A percentile compares a stretch with the other conserved stretches of the same genome.
Conservation (phyloP, 2,113 vertebrate genomes). For the Crotalus tigris region DNA sequence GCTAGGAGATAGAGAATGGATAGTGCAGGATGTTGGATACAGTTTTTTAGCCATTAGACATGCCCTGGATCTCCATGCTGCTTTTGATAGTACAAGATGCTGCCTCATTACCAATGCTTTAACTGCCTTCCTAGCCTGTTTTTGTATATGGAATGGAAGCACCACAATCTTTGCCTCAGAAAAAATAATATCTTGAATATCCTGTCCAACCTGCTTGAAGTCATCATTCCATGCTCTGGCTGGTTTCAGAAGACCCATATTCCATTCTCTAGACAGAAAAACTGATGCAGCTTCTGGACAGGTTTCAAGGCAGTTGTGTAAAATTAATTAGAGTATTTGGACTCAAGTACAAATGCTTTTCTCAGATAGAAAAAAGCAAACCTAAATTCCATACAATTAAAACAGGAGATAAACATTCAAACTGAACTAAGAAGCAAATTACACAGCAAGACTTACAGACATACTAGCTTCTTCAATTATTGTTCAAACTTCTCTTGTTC, state of each 20-base stretch:
- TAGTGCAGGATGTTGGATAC: neutral
- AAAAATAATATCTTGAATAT: neutral
- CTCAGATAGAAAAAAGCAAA: neutral
- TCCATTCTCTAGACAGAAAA: neutral
- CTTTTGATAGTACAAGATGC: neutral
- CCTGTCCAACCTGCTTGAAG: neutral
- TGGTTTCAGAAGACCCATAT: neutral
- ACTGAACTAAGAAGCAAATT: neutral
- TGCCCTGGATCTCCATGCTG: neutral
- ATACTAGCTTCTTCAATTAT: neutral
- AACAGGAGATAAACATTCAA: neutral
- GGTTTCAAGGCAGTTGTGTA: neutral
- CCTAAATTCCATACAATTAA: neutral
- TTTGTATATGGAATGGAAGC: neutral
- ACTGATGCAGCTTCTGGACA: neutral
- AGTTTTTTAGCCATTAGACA: neutral
- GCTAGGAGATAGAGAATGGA: neutral
- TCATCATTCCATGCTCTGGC: neutral
- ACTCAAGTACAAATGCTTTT: neutral
- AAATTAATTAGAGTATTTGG: neutral
- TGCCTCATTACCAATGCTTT: neutral
- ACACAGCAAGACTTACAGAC: neutral
- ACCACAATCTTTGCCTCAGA: neutral
- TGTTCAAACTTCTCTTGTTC: neutral
- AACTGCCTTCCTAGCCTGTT: neutral